These are phyloP conservation scores for Zingel zingel DNA, from an alignment of 2,113 vertebrate species.

Conservation along the genomic window DNA sequence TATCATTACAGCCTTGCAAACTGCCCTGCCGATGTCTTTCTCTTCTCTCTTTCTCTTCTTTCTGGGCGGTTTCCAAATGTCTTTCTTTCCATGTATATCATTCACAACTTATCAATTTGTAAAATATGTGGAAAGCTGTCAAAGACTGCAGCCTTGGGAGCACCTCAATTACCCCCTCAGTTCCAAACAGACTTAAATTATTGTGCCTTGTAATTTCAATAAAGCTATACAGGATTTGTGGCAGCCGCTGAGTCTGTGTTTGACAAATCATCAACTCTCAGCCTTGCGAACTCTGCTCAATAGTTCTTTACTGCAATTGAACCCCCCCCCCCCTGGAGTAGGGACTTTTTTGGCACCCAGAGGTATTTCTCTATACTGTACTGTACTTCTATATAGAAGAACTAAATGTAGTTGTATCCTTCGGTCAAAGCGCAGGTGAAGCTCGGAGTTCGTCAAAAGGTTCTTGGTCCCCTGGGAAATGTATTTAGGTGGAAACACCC, in stretches of 20 bases:
- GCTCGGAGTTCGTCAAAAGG: neutral
- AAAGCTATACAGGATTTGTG: too few species aligned
- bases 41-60: too few species aligned
- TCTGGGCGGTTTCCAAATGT: neutral
- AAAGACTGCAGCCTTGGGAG: neutral
- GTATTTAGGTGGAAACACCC: neutral
- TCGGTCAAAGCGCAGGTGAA: neutral
- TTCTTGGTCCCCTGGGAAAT: neutral
- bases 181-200: neutral
- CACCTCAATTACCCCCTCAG: neutral
- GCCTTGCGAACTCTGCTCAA: neutral
- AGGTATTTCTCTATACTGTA: neutral
- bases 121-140: neutral
- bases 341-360: neutral
- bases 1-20: slow-evolving; percentile 15
- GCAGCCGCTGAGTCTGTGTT: neutral
- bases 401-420: neutral
- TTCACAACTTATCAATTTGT: neutral
- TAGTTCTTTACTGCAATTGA: neutral
- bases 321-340: neutral
- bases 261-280: neutral
- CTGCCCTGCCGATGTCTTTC: neutral
- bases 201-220: neutral
- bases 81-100: neutral
- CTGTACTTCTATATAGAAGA: neutral